Evolutionary conservation across 2,797 vertebrate genomes (phyloP).

Genomic region (Spinibarbus caldwelli): DNA sequence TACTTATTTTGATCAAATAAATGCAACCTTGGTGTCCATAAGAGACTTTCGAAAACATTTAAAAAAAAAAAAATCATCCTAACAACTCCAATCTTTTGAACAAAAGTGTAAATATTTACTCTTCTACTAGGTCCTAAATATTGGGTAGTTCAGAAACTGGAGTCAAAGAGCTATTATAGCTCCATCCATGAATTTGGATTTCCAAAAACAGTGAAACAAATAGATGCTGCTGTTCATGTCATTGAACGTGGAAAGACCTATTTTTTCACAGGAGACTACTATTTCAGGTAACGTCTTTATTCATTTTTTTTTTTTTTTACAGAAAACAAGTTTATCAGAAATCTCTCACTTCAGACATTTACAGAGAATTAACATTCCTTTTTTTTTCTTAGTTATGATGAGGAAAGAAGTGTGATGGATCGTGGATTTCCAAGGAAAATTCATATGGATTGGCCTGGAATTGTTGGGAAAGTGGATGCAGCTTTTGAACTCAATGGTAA

Average conservation of each 20-base stretch:
- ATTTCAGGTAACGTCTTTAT: constrained; percentile 69
- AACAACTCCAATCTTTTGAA: neutral
- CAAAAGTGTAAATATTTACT: neutral
- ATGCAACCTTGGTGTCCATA: neutral
- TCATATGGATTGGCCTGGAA: constrained; percentile 64
- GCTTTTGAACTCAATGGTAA: constrained; percentile 67
- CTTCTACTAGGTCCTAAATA: constrained; percentile 72
- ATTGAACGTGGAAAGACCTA: constrained; percentile 67
- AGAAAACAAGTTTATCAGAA: neutral
- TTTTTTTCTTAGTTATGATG: constrained; percentile 66
- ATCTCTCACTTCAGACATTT: neutral
- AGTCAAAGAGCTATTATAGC: constrained; percentile 64
- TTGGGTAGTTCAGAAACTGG: constrained; percentile 72
- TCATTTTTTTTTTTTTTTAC: no score
- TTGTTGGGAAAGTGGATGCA: constrained; percentile 64
- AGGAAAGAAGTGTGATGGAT: constrained; percentile 66
- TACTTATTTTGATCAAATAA: neutral
- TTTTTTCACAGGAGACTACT: constrained; percentile 70
- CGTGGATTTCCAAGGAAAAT: constrained; percentile 70
- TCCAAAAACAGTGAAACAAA: constrained; percentile 63
- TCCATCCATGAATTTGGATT: constrained; percentile 75
- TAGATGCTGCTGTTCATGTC: constrained; percentile 71
- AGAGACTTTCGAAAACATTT: neutral
- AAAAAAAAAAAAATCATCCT: neutral
- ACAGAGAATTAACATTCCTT: neutral